Base-by-base conservation (phyloP, 2,888 invertebrate genomes). In the Heliothis peltigera region DNA sequence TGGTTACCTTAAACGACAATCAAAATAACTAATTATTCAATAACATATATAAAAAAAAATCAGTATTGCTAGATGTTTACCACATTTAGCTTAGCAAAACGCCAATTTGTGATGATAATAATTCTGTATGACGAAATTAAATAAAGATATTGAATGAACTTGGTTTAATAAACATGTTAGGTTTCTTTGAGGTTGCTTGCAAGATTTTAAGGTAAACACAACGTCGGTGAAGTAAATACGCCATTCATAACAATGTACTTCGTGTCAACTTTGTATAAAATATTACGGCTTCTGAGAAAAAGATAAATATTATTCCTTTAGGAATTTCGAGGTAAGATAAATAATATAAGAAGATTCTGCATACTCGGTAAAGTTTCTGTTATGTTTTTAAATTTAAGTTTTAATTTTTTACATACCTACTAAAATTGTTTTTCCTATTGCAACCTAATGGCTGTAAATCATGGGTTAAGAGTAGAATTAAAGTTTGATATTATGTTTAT, bases 221-320 rank as follows among this genome's bases (percentile, higher is more conserved):
- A 18, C 39, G 53, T 44, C 52, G 64, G 63, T 47, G 51, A 69
- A 68, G 62, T 57, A 64, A 58, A 71, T 46, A 71, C 51, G 44
- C 39, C 19, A 64, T 18, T 17, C 51, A 49, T 63, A 58, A 48
- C 42, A 49, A 71, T 35, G 55, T 51, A 56, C 64, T 65, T 76
- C 63, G 25, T 44, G 57, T 76, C 74, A 64, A 43, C 68, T 68
- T 56, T 66, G 71, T 75, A 67, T 71, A 71, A 77, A 75, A 68
- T 74, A 75, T 79, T 43, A 63, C 66, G 56, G 65, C 51, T 75
- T 67, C 48, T 46, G 39, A 72, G 80, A 79, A 75, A 73, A 67
- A 15, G 12, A 75, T 77, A 73, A 67, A 15, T n/a, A 73, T 75
- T 65, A 22, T 25, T 52, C 10, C 47, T 77, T 64, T 64, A 65